Base-by-base conservation (phyloP, 1,140 invertebrate genomes). In the Batillaria attramentaria region DNA sequence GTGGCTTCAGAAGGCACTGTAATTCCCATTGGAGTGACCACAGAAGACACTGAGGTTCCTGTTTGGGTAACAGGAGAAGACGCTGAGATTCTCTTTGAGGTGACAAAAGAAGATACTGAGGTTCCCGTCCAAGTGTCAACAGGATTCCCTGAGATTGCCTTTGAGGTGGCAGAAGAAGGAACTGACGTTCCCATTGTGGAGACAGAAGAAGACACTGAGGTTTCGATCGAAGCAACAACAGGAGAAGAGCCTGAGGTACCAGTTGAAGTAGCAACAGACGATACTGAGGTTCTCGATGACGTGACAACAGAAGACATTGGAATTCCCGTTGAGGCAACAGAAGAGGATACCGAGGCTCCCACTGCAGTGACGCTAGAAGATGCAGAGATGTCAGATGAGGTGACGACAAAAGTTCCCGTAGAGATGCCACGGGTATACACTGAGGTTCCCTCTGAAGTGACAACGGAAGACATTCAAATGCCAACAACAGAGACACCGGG, bases 81-180 rank as follows among this genome's bases (percentile, higher is more conserved):
- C 31, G 33, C 16, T 6, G 33, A 37, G 28, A n/a, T 62, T 10
- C 57, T 8, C 33, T 5, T 18, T 18, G 72, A 73, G n/a, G 66
- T 41, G 42, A 24, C 66, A 8, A 57, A 57, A 43, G 33, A 60
- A 31, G 60, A 28, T 10, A 43, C 72, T 16, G 72, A 73, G 50
- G 54, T 73, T n/a, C 24, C 46, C 72, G 4, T 3, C 50, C 28
- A 73, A 31, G 18, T 73, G 31, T 43, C 72, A 31, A 73, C 72
- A 16, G 72, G 46, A 1, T 50, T 73, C 3, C 35, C 72, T 16
- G 46, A 73, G 13, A 50, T 57, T 43, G 60, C 60, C 33, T 43
- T 73, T 10, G 28, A 10, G 16, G 39, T 28, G n/a, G 6, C 6
- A 42, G 28, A 28, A 8, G 33, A 35, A 10, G n/a, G 8, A 10